These are phyloP conservation scores for Herminia tarsipennalis DNA, from an alignment of 2,888 invertebrate species.

Conservation along the genomic window DNA sequence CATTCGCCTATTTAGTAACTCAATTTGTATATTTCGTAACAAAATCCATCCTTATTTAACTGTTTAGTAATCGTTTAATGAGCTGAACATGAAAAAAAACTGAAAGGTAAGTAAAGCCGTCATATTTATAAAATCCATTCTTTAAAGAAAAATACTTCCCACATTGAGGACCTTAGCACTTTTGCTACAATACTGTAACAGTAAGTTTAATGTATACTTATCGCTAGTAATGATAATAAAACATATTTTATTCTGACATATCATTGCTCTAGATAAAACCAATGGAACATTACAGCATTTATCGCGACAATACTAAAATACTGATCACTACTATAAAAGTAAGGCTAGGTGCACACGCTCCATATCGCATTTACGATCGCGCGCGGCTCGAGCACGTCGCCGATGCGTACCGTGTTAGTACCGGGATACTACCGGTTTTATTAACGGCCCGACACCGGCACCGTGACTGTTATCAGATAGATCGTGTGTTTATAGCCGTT, in stretches of 20 bases:
- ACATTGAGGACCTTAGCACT: no score
- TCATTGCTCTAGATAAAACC: conserved; percentile 9
- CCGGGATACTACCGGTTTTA: conserved; percentile 28
- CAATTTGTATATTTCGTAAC: no score
- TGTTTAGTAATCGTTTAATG: no score
- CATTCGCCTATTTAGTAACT: no score
- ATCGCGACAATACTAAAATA: conserved; percentile 34
- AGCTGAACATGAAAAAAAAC: no score
- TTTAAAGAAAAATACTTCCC: no score
- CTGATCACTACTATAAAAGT: conserved; percentile 37
- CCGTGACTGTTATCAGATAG: conserved; percentile 33
- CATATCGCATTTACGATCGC: conserved; percentile 38
- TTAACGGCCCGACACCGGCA: conserved; percentile 20
- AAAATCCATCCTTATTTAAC: no score
- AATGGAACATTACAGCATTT: conserved; percentile 25
- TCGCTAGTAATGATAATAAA: conserved; percentile 1
- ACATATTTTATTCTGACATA: not conserved
- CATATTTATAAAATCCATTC: no score
- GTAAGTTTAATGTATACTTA: no score
- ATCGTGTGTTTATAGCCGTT: conserved; percentile 42
- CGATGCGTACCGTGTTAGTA: conserved; percentile 11
- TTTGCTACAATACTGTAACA: no score
- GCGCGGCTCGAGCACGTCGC: not conserved
- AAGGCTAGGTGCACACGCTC: conserved; percentile 25
- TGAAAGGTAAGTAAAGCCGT: no score